phyloP scores from a whole-genome alignment of 1,140 invertebrate species.

The Araneus ventricosus region DNA sequence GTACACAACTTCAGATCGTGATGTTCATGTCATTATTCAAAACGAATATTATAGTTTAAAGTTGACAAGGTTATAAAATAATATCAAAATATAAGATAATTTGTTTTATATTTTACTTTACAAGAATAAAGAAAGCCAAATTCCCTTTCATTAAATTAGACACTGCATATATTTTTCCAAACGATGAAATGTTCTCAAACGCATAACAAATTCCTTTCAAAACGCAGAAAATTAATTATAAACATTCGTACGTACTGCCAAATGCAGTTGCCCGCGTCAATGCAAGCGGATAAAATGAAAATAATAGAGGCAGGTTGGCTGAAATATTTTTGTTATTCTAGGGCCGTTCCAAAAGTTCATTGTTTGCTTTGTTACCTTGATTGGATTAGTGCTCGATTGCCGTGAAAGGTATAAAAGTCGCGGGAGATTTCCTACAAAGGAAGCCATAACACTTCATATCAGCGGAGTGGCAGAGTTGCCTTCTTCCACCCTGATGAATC shows the following conservation, averaged over 20 bases:
- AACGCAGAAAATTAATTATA: too few relatives aligned
- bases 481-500: not conserved
- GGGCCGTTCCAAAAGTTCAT: not conserved
- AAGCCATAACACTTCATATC: conserved; percentile 20
- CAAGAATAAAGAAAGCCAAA: too few relatives aligned
- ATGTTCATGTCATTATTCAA: too few relatives aligned
- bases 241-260: not conserved
- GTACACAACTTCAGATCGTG: too few relatives aligned
- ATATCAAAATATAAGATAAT: too few relatives aligned
- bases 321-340: not conserved
- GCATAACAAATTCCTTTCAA: too few relatives aligned
- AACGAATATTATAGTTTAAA: too few relatives aligned
- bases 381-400: conserved; percentile 10
- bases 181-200: too few relatives aligned
- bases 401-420: not conserved
- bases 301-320: not conserved
- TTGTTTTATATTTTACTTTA: too few relatives aligned
- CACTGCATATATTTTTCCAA: too few relatives aligned
- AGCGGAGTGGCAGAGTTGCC: not conserved
- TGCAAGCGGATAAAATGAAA: not conserved
- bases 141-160: too few relatives aligned
- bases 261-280: not conserved
- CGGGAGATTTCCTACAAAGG: not conserved
- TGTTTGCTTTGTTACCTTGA: conserved; percentile 24
- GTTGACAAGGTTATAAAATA: too few relatives aligned